Conservation (phyloP, 2,797 vertebrate genomes). For the Megalops cyprinoides region DNA sequence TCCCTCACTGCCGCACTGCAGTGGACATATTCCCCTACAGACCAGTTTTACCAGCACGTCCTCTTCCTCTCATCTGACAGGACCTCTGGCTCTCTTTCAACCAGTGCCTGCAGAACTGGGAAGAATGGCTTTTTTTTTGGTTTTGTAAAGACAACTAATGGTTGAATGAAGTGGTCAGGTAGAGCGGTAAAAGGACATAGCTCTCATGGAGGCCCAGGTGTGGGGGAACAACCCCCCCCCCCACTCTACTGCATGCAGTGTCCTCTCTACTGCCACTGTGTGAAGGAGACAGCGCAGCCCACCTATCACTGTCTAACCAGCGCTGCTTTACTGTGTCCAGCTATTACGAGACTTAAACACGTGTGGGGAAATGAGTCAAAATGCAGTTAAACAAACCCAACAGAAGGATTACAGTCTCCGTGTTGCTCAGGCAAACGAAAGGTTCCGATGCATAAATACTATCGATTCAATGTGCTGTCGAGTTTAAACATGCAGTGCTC, state of each 20-base stretch:
- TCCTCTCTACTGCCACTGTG: not conserved
- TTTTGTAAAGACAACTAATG: slow-evolving; percentile 13
- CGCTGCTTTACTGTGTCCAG: not conserved
- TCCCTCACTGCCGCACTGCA: too few species aligned
- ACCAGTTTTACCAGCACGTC: not conserved
- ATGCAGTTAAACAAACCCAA: not conserved
- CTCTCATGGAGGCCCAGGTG: not conserved
- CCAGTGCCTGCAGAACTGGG: not conserved
- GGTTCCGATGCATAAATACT: slow-evolving; percentile 57
- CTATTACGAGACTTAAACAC: slow-evolving; percentile 35
- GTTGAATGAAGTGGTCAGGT: not conserved
- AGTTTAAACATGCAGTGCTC: slow-evolving; percentile 83
- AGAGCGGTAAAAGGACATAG: too few species aligned
- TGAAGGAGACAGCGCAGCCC: not conserved
- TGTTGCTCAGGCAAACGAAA: slow-evolving; percentile 44
- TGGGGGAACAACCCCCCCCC: not conserved
- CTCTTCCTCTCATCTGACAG: not conserved
- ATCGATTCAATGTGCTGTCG: slow-evolving; percentile 72
- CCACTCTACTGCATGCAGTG: not conserved
- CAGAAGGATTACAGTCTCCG: slow-evolving; percentile 2
- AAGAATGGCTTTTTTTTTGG: not conserved
- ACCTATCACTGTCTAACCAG: not conserved
- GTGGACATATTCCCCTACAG: not conserved
- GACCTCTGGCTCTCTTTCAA: not conserved
- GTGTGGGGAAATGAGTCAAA: slow-evolving; percentile 41